phyloP scores from a whole-genome alignment of 1,140 invertebrate genomes.

The Brachionus koreanus region DNA sequence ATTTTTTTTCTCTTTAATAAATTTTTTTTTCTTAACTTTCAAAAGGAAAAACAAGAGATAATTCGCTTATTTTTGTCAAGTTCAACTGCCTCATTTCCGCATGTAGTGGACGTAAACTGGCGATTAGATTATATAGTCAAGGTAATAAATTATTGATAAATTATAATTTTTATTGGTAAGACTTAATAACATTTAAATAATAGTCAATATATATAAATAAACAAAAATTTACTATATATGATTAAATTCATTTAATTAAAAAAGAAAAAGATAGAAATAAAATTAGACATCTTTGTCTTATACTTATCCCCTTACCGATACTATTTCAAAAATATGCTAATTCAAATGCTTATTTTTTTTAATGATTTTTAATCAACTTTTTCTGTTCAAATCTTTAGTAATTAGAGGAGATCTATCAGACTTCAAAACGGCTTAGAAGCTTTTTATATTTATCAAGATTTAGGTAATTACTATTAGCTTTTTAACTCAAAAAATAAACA shows the following conservation, averaged over 20 bases:
- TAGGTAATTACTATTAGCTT: neutral
- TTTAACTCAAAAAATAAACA: neutral
- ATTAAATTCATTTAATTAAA: neutral
- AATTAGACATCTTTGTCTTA: no score
- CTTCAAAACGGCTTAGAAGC: neutral
- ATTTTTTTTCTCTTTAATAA: neutral
- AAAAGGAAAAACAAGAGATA: neutral
- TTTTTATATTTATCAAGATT: neutral
- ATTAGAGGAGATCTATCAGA: neutral
- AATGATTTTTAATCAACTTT: neutral
- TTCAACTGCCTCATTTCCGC: neutral
- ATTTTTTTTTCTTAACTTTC: neutral
- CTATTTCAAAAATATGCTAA: neutral
- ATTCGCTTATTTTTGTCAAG: slow-evolving; percentile 23
- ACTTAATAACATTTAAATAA: no score
- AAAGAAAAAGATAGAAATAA: no score
- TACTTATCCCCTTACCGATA: neutral
- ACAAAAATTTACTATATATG: no score
- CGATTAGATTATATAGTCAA: slow-evolving; percentile 36
- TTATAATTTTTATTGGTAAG: neutral
- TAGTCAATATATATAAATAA: no score
- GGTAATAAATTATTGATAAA: neutral
- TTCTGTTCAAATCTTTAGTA: no score
- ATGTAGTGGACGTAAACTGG: slow-evolving; percentile 36
- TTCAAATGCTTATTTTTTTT: neutral